These are phyloP conservation scores for Stichodactyla helianthus DNA, from an alignment of 64 coral and sea anemone species.

Conservation along the genomic window DNA sequence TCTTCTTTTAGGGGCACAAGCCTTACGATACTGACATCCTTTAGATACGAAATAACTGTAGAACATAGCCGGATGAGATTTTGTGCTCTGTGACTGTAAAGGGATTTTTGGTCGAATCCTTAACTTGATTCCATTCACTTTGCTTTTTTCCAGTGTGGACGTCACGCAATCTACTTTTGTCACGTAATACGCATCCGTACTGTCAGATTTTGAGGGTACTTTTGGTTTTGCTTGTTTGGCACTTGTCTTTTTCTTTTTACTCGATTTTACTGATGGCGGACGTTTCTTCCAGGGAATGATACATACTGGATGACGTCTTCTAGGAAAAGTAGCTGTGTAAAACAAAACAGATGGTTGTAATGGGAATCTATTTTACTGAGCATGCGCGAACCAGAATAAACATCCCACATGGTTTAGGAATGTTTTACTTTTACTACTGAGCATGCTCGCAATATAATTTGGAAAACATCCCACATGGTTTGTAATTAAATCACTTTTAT, in stretches of 20 bases:
- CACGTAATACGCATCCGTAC: conserved; percentile 24
- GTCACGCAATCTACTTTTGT: conserved; percentile 34
- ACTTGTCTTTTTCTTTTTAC: conserved; percentile 16
- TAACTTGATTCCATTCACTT: background rate
- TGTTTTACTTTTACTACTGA: too few species aligned
- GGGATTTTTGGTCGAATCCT: conserved; percentile 14
- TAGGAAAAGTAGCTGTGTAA: background rate
- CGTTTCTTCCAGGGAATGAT: conserved; percentile 32
- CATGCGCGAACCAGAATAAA: too few species aligned
- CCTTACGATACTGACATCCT: conserved; percentile 20
- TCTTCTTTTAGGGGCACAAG: conserved; percentile 23
- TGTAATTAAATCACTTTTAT: too few species aligned
- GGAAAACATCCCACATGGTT: too few species aligned
- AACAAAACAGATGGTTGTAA: background rate
- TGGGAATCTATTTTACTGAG: too few species aligned
- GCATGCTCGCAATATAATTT: too few species aligned
- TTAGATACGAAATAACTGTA: conserved; percentile 37
- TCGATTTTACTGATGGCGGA: background rate
- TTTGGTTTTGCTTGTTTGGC: conserved; percentile 12
- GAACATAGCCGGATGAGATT: conserved; percentile 29
- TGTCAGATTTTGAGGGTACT: background rate
- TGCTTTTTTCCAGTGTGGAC: background rate
- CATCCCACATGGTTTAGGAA: too few species aligned
- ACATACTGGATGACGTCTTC: conserved; percentile 15
- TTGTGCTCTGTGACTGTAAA: conserved; percentile 19